Conservation (phyloP, 2,797 vertebrate species). For the Cyclopterus lumpus region DNA sequence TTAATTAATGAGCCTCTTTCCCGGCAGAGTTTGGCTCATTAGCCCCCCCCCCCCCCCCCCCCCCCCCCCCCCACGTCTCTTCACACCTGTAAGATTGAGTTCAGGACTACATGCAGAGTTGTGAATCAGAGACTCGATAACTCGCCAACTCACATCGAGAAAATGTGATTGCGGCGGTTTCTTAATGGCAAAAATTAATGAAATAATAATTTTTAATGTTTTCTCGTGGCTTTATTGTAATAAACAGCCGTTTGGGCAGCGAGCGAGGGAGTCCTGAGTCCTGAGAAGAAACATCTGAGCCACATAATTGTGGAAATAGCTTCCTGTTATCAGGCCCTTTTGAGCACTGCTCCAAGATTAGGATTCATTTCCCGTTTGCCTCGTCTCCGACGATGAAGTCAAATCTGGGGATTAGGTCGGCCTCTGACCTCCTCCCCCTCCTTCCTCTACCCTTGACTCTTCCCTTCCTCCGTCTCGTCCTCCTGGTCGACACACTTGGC, state of each 20-base stretch:
- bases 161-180: too few relatives aligned
- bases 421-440: slow-evolving; percentile 49
- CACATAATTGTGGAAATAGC: slow-evolving; percentile 7
- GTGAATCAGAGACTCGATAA: slow-evolving; percentile 34
- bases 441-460: background rate
- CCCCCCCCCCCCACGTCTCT: background rate
- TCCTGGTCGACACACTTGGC: slow-evolving; percentile 50
- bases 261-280: too few relatives aligned
- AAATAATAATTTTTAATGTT: too few relatives aligned
- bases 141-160: background rate
- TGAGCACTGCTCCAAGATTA: slow-evolving; percentile 43
- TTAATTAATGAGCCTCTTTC: slow-evolving; percentile 42
- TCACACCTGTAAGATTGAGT: slow-evolving; percentile 22
- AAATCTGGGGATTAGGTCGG: slow-evolving; percentile 66
- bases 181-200: too few relatives aligned
- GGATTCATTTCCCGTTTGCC: slow-evolving; percentile 68
- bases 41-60: slow-evolving; percentile 1
- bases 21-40: slow-evolving; percentile 36
- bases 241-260: too few relatives aligned
- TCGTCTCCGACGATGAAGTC: slow-evolving; percentile 49
- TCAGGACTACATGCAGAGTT: background rate
- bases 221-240: too few relatives aligned
- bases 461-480: slow-evolving; percentile 10
- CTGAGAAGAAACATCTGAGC: background rate
- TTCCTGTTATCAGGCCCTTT: slow-evolving; percentile 29